These are phyloP conservation scores for Bhutanitis thaidina DNA, from an alignment of 2,888 invertebrate genomes.

Conservation along the genomic window DNA sequence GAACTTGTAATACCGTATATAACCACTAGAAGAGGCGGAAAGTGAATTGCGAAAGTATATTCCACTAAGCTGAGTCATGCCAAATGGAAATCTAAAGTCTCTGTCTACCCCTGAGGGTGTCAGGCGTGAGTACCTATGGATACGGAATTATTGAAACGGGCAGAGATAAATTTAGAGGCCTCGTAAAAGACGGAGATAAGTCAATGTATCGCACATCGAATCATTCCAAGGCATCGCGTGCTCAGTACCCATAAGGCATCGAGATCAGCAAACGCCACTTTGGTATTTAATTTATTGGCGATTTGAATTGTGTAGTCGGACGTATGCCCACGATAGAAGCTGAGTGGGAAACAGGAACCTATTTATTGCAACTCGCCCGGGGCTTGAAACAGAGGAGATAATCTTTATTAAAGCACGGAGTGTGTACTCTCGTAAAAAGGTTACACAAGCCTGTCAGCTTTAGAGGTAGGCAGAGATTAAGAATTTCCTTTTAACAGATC, in stretches of 20 bases:
- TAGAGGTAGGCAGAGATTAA: too few species aligned
- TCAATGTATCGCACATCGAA: neutral
- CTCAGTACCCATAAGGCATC: neutral
- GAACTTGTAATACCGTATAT: too few species aligned
- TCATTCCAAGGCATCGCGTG: neutral
- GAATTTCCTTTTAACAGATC: too few species aligned
- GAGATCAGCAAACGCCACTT: neutral
- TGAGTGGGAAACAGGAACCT: neutral
- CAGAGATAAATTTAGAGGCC: too few species aligned
- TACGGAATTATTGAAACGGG: too few species aligned
- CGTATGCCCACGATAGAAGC: neutral
- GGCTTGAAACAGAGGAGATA: neutral
- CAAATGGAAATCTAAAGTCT: too few species aligned
- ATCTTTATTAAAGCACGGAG: neutral
- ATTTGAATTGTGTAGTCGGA: neutral
- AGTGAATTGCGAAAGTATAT: too few species aligned
- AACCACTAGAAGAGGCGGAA: too few species aligned
- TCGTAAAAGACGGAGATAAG: neutral
- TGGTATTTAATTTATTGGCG: conserved; percentile 1
- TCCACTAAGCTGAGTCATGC: too few species aligned
- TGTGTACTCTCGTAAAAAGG: too few species aligned
- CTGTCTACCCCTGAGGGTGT: too few species aligned
- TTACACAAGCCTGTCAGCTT: neutral
- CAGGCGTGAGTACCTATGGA: too few species aligned
- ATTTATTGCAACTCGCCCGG: neutral